Evolutionary conservation across 2,888 invertebrate species (phyloP).

Genomic region (Nymphalis polychloros): DNA sequence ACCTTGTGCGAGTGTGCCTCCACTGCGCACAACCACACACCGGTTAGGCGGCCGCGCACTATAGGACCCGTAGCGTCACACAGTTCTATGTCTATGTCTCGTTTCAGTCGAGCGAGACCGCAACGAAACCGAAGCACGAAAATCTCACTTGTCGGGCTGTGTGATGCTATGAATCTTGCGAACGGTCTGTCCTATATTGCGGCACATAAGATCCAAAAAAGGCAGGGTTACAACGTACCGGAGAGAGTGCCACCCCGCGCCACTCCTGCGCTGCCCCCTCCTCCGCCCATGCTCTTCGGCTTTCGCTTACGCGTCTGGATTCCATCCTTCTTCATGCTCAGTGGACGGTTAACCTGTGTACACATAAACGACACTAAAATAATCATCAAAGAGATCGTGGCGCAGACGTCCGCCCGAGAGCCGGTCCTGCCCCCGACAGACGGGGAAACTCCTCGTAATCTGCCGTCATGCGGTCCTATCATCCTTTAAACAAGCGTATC

Average conservation of each 20-base stretch:
- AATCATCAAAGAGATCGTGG: slow-evolving; percentile 14
- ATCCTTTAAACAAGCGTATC: slow-evolving; percentile 80
- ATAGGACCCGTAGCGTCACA: slow-evolving; percentile 24
- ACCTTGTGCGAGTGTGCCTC: slow-evolving; percentile 69
- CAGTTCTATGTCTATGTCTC: slow-evolving; percentile 15
- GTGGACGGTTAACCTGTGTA: slow-evolving; percentile 93
- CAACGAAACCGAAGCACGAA: not conserved
- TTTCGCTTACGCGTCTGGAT: slow-evolving; percentile 98
- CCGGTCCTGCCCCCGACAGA: slow-evolving; percentile 40
- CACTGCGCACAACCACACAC: slow-evolving; percentile 63
- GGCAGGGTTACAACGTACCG: slow-evolving; percentile 53
- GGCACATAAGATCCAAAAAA: slow-evolving; percentile 3
- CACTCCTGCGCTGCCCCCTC: slow-evolving; percentile 50
- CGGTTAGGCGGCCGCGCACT: slow-evolving; percentile 25
- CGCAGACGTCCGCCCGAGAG: slow-evolving; percentile 32
- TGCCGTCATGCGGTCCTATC: slow-evolving; percentile 69
- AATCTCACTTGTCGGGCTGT: not conserved
- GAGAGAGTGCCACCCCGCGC: slow-evolving; percentile 57
- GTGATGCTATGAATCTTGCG: slow-evolving; percentile 13
- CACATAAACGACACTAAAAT: not conserved
- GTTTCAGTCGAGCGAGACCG: not conserved
- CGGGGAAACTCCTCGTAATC: slow-evolving; percentile 74
- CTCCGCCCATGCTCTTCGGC: slow-evolving; percentile 85
- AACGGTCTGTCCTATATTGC: slow-evolving; percentile 23
- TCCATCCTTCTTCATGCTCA: slow-evolving; percentile 99